Evolutionary conservation across 2,797 vertebrate species (phyloP), one percentile per base, ranked within the genome.

Genomic region (Onychomys torridus): DNA sequence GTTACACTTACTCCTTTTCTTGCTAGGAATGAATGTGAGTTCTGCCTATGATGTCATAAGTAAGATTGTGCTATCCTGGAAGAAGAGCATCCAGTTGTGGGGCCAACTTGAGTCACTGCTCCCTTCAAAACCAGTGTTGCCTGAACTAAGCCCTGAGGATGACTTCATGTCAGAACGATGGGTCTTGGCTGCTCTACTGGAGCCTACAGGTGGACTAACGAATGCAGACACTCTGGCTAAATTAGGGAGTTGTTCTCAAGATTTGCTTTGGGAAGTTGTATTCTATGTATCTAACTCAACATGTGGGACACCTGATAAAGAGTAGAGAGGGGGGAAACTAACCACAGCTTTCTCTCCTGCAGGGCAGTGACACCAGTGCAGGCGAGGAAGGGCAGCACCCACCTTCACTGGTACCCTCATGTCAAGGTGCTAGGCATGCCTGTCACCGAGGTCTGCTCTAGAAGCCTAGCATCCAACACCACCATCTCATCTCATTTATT

Each of bases 371-470:
- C 8, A 5, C 0, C 7, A 25, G 25, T 67, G 4, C 5, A 27
- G 6, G 0, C 0, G 7, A 29, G 17, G 2, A 11, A 1, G 0
- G 23, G 11, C 5, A 6, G 17, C 7, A 2, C 2, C 27, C 5
- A 1, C 14, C 6, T 2, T 4, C 11, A 0, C 10, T 0, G 0
- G 12, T 17, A 34, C 0, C 0, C 10, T 2, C 1, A 19, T 2
- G 9, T 14, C 16, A 23, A 11, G 6, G 6, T n/a, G n/a, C 34
- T 0, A 6, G 25, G 67, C 37, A 25, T 13, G 4, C 1, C 67
- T n/a, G 37, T 2, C 27, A 21, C 37, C 55, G 3, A 34, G 5
- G 12, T 19, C 25, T 13, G 11, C 0, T 7, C 0, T 32, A 49
- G 12, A 5, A 63, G 17, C 46, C 19, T 1, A 2, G 17, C 21